Base-by-base conservation (phyloP, 2,113 vertebrate species). In the Rhagologus leucostigma region DNA sequence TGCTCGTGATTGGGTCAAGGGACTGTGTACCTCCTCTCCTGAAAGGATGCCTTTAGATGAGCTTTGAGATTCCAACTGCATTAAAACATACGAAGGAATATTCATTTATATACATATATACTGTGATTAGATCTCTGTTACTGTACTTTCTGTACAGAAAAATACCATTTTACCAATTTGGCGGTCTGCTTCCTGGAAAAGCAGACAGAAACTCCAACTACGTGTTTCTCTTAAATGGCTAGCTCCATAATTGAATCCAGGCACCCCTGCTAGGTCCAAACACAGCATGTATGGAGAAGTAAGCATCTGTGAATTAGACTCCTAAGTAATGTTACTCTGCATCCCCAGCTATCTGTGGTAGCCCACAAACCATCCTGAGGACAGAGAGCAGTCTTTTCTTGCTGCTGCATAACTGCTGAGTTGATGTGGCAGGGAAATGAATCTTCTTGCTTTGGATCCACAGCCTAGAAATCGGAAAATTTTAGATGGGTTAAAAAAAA, bases 1-100 rank as follows among this genome's bases (percentile, higher is more conserved):
- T 56, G 10, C 13, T 55, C 2, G 0, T 17, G 16, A 55, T 7
- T 15, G 18, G 15, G 19, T 33, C 8, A 50, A 18, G 5, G 6
- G 19, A 24, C 20, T 26, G 5, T 46, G 20, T 47, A 63, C 41
- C 47, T 63, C 30, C 24, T 47, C 11, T 41, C 41, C 41, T 21
- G 20, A 71, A 70, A 46, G 65, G 6, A 63, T 55, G 16, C 16
- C 20, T 47, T 53, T 63, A 62, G 16, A 47, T 79, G 47, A 63
- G 29, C 4, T 63, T 55, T 47, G n/a, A 63, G 49, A 24, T 71
- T 79, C 29, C 29, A 62, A 33, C 13, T 37, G 13, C 33, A 32
- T 26, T 73, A 70, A 29, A 41, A 19, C 4, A 55, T 24, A 55
- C 23, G 16, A 39, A 70, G 24, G 17, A 70, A 87, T 55, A 55